Base-by-base conservation (phyloP, 1,140 invertebrate genomes). In the Eueides isabella region DNA sequence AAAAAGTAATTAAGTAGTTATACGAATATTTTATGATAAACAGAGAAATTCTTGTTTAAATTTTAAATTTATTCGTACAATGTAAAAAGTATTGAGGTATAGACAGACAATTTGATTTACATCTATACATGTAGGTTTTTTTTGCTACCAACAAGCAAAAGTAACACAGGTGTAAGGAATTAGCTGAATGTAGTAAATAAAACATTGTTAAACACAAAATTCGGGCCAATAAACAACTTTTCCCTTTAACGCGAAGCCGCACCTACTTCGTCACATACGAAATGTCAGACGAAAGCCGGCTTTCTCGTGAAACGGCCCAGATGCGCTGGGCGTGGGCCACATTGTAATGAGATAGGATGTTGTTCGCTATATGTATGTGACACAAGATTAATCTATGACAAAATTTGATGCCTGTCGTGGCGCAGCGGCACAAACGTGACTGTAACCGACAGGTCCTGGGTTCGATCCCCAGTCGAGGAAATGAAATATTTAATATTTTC, bases 281-380 rank as follows among this genome's bases (percentile, higher is more conserved):
- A 80, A 79, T 82, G 84, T 82, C 83, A 80, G 84, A 75, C 73
- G 81, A 78, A 81, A 78, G 79, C 67, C 75, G 67, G 78, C 80
- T 85, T 85, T 85, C 82, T 80, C 80, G 69, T 63, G 70, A 64
- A 28, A 55, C 68, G 68, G 72, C 72, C 72, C 73, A 75, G 73
- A 71, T 75, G 73, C 68, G 55, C 41, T 67, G 33, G 48, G 65
- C 63, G 67, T 74, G 64, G 64, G 55, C 29, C 9, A 64, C 72
- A 69, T 72, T 66, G 63, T 72, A 61, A 72, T 72, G 69, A 71
- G 68, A 69, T 69, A 61, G 67, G 26, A 31, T 63, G 55, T 38
- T 4, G 31, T 16, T 35, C 9, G 5, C 29, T 26, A 12, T 4
- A 28, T 23, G 9, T 26, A 19, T 26, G 48, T 55, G 48, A 23